Base-by-base conservation (phyloP, 2,888 invertebrate genomes). In the Drosophila prolongata region DNA sequence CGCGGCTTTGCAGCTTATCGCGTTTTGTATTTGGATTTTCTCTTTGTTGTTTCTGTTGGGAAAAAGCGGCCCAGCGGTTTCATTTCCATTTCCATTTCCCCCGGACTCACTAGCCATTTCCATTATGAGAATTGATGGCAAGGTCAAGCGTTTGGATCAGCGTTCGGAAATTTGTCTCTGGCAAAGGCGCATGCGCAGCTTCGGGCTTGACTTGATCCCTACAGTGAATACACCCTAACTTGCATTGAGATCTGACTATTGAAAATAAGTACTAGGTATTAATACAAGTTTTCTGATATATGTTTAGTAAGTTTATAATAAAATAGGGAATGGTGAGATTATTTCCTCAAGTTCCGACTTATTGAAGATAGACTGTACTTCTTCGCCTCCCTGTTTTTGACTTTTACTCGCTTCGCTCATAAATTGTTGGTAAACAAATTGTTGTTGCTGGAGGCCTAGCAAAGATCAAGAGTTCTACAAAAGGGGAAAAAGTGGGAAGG, bases 91-190 rank as follows among this genome's bases (percentile, higher is more conserved):
- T 54, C 46, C 30, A 30, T 30, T 30, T 30, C 6, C 30, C 54
- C 34, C 19, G 24, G 2, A 43, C n/a, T 65, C 38, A 47, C 62
- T 60, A 76, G 57, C 50, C 60, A 79, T 81, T 79, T 67, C 64
- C 79, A 81, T 79, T 86, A 85, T 80, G 66, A 76, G 80, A 88
- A 83, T 88, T 88, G 87, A 87, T 88, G 79, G 87, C 89, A 88
- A 88, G 87, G 89, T 88, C 89, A 83, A 85, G 74, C 78, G 84
- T 24, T 71, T 52, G 75, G 78, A 81, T 87, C 85, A 76, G 30
- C 57, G 24, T 35, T 69, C 57, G 30, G 40, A 59, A 77, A 77
- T 77, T 76, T 74, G 76, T 72, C 65, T 54, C 60, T 58, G 70
- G 67, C 53, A 53, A 14, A 44, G 35, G 79, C 84, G 85, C 87